A percentile compares a stretch with the other conserved stretches of the same genome.
These are phyloP conservation scores for Acholoe squamosa DNA, from an alignment of 2,888 invertebrate genomes.

Conservation along the genomic window DNA sequence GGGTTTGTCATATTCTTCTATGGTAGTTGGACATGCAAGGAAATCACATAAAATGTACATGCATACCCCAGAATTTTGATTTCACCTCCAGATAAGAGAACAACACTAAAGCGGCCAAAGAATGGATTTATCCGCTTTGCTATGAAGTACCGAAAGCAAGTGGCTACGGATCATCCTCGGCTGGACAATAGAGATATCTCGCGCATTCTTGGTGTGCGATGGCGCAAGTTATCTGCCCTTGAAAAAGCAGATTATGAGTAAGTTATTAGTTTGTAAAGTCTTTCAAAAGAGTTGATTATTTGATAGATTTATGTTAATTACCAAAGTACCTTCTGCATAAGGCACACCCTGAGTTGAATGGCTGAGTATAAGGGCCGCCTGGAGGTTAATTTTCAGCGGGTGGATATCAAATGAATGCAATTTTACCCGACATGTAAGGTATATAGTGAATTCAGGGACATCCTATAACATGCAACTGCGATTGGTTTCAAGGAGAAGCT, in stretches of 20 bases:
- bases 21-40: not conserved
- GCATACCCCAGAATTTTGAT: not conserved
- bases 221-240: slow-evolving; percentile 71
- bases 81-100: not conserved
- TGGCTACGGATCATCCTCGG: slow-evolving; percentile 69
- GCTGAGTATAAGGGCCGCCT: too few relatives aligned
- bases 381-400: too few relatives aligned
- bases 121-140: slow-evolving; percentile 75
- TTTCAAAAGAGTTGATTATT: too few relatives aligned
- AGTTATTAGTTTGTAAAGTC: too few relatives aligned
- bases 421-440: too few relatives aligned
- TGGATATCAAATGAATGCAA: too few relatives aligned
- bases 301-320: too few relatives aligned
- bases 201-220: slow-evolving; percentile 71
- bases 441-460: too few relatives aligned
- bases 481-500: too few relatives aligned
- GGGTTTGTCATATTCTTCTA: not conserved
- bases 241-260: slow-evolving; percentile 73
- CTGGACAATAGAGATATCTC: slow-evolving; percentile 74
- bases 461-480: too few relatives aligned
- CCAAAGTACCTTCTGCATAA: too few relatives aligned
- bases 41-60: not conserved
- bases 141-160: slow-evolving; percentile 69
- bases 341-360: too few relatives aligned
- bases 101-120: slow-evolving; percentile 69